These are phyloP conservation scores for Phylloscopus trochilus DNA, from an alignment of 2,113 vertebrate species.

Conservation along the genomic window DNA sequence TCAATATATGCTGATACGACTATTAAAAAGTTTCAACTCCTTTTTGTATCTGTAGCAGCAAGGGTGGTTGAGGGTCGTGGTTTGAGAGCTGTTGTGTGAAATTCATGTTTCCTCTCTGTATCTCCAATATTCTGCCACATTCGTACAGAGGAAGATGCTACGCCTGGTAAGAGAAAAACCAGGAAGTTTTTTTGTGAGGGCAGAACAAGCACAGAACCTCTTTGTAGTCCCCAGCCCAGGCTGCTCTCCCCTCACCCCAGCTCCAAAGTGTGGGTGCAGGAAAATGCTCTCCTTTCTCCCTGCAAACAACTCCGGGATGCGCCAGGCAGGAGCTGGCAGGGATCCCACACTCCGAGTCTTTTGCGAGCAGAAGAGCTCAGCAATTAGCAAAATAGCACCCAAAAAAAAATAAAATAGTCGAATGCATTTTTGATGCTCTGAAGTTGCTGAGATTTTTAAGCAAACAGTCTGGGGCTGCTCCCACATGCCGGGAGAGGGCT, in stretches of 20 bases:
- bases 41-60: neutral
- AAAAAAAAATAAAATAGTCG: neutral
- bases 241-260: neutral
- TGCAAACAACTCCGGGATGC: neutral
- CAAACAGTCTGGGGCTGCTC: constrained; percentile 28
- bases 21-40: too few species aligned
- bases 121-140: neutral
- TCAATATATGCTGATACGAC: too few species aligned
- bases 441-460: constrained; percentile 42
- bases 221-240: neutral
- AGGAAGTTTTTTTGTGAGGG: neutral
- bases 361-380: constrained; percentile 14
- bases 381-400: constrained; percentile 64
- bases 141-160: neutral
- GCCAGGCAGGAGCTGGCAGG: neutral
- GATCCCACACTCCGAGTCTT: neutral
- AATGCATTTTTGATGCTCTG: constrained; percentile 38
- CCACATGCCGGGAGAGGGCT: neutral
- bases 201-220: neutral
- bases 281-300: neutral
- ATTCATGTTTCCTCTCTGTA: neutral
- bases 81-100: neutral
- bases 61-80: neutral
- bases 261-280: neutral
- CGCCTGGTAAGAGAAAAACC: fast-evolving